A percentile compares a stretch with the other conserved stretches of the same genome.
Evolutionary conservation across 2,888 invertebrate species (phyloP).

Genomic region (Platycheirus rosarum): DNA sequence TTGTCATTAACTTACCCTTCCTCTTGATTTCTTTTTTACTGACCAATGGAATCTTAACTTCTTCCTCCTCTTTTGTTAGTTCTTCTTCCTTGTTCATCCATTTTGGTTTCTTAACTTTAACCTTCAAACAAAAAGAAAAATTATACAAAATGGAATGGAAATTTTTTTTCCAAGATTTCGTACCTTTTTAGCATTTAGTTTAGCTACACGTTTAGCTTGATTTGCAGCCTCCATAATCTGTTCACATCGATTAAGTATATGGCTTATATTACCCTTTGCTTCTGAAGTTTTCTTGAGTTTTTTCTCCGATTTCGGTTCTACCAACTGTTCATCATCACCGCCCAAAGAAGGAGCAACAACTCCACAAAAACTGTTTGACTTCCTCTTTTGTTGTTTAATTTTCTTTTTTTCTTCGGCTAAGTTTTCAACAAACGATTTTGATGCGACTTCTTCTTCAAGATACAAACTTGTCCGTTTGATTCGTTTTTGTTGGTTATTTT

Average conservation of each 20-base stretch:
- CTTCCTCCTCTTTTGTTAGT: not conserved
- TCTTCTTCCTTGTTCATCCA: constrained; percentile 59
- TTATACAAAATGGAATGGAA: no score
- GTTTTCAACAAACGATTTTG: constrained; percentile 79
- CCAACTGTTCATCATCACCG: not conserved
- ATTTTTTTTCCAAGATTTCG: not conserved
- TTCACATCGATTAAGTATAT: constrained; percentile 77
- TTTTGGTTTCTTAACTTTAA: constrained; percentile 68
- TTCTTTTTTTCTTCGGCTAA: constrained; percentile 72
- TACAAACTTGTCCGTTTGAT: constrained; percentile 54
- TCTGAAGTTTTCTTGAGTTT: constrained; percentile 17
- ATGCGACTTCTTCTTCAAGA: constrained; percentile 75
- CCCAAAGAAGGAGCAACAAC: constrained; percentile 13
- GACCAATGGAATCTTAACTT: constrained; percentile 52
- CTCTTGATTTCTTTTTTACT: constrained; percentile 70
- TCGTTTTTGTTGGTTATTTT: constrained; percentile 6
- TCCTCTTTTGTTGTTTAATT: constrained; percentile 76
- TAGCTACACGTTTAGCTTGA: constrained; percentile 77
- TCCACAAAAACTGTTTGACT: constrained; percentile 78
- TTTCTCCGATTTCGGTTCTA: constrained; percentile 22
- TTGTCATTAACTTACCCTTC: constrained; percentile 62
- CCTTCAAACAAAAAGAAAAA: constrained; percentile 45
- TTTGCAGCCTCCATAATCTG: constrained; percentile 78
- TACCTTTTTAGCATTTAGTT: constrained; percentile 77
- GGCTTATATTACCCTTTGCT: not conserved